Percentiles rank a stretch among this genome's conserved stretches.
Conservation (phyloP, 2,888 invertebrate genomes). For the Cephus spinipes region DNA sequence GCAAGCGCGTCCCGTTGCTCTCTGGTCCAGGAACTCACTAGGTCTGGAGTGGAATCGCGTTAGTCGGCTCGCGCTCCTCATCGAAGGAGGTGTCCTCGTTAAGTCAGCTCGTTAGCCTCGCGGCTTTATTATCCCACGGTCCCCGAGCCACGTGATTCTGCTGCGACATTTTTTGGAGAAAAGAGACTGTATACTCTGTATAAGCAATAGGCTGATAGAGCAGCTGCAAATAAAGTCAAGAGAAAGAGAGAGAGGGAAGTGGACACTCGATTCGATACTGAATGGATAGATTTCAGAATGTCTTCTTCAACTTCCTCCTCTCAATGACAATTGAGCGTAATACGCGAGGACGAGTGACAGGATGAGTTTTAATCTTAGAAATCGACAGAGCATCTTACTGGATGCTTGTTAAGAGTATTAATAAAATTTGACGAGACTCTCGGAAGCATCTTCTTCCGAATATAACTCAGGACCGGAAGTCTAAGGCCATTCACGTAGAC, state of each 20-base stretch:
- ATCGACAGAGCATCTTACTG: background rate
- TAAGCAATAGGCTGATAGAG: too few species aligned
- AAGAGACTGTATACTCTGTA: too few species aligned
- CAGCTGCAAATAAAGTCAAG: too few species aligned
- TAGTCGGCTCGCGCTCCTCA: slow-evolving; percentile 42
- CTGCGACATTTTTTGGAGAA: background rate
- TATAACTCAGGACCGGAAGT: background rate
- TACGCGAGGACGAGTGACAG: background rate
- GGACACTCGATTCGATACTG: background rate
- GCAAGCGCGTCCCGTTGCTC: background rate
- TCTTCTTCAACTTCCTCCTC: background rate
- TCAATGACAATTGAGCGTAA: background rate
- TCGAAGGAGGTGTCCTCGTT: slow-evolving; percentile 28
- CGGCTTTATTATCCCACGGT: slow-evolving; percentile 1
- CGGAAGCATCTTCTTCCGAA: background rate
- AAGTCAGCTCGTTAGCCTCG: background rate
- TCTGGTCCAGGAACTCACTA: slow-evolving; percentile 9
- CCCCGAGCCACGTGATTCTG: slow-evolving; percentile 27
- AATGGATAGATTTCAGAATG: background rate
- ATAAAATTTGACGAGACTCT: background rate
- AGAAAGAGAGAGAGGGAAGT: background rate
- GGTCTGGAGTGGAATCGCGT: slow-evolving; percentile 29
- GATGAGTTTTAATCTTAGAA: background rate
- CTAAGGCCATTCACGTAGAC: background rate
- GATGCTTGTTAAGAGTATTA: background rate